Base-by-base conservation (phyloP, 2,888 invertebrate species). In the Ptychoptera albimana region DNA sequence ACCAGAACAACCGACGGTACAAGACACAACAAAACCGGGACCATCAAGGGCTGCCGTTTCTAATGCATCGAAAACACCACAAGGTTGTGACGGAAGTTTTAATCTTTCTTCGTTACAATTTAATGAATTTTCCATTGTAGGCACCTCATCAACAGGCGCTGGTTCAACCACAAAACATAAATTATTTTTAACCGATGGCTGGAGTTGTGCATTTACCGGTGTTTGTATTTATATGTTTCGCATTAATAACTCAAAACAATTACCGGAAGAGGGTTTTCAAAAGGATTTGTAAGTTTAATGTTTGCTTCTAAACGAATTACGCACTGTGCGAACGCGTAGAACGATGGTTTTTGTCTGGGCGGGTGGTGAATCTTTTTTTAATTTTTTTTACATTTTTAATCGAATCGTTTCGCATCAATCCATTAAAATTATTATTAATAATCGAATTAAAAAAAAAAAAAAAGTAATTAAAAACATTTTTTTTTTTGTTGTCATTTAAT, bases 191-290 rank as follows among this genome's bases (percentile, higher is more conserved):
- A 88, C 88, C 0, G 87, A 88, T 54, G 88, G 87, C 0, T 84
- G 85, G 78, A 79, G 81, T 51, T 77, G 79, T 37, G 74, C 81
- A 12, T 77, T 89, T 45, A 83, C 81, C 1, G 88, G 88, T 31
- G 73, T 84, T 45, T 86, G 86, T 54, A 79, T 88, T 51, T 88
- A 85, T 56, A 87, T 88, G 71, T 83, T 86, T 59, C 73, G 89
- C 51, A 80, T 87, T 39, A 86, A 79, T 58, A 82, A 79, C 36
- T 75, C 79, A 50, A 88, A 88, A 56, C 86, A 87, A 59, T 63
- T 91, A 51, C 88, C 88, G 0, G 89, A 89, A 60, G 89, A 91
- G 67, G 88, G 88, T n/a, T 89, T 89, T 56, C 88, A 88, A 60
- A 88, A 87, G 68, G 88, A 76, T 60, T 61, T 76, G 75, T 76